Evolutionary conservation across 2,113 vertebrate species (phyloP).

Genomic region (Pygoscelis adeliae): DNA sequence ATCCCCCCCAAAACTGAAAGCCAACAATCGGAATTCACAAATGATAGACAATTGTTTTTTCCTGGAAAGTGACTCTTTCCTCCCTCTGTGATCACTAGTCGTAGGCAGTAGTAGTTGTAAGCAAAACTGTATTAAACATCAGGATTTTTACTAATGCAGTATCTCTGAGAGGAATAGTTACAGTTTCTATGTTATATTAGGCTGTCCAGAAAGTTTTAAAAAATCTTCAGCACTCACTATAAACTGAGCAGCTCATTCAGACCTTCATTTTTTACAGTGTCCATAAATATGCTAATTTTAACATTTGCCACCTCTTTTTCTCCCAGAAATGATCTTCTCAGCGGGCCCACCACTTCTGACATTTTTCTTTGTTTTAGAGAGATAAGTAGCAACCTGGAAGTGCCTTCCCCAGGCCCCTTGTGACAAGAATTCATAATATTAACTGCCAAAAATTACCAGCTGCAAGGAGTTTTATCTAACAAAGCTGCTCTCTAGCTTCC

Average conservation of each 20-base stretch:
- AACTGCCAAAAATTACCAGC: conserved; percentile 80
- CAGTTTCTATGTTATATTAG: background rate
- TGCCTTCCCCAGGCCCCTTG: conserved; percentile 57
- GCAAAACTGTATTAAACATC: background rate
- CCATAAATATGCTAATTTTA: conserved; percentile 91
- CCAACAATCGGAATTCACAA: fast-evolving
- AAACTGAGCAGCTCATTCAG: conserved; percentile 18
- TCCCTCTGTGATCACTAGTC: background rate
- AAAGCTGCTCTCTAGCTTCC: conserved; percentile 67
- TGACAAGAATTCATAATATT: conserved; percentile 81
- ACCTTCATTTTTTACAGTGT: conserved; percentile 39
- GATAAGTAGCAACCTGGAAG: conserved; percentile 65
- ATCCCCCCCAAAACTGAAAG: fast-evolving
- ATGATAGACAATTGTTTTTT: background rate
- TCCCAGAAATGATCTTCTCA: conserved; percentile 64
- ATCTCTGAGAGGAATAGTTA: background rate
- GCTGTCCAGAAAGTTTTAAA: background rate
- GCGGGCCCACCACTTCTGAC: conserved; percentile 64
- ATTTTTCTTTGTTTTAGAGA: conserved; percentile 78
- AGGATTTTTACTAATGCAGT: background rate
- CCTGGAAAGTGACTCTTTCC: fast-evolving
- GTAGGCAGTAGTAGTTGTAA: background rate
- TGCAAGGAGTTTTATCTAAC: conserved; percentile 78
- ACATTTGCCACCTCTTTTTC: conserved; percentile 80
- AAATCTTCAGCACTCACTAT: conserved; percentile 13